Base-by-base conservation (phyloP, 1,140 invertebrate genomes). In the Nephila pilipes region DNA sequence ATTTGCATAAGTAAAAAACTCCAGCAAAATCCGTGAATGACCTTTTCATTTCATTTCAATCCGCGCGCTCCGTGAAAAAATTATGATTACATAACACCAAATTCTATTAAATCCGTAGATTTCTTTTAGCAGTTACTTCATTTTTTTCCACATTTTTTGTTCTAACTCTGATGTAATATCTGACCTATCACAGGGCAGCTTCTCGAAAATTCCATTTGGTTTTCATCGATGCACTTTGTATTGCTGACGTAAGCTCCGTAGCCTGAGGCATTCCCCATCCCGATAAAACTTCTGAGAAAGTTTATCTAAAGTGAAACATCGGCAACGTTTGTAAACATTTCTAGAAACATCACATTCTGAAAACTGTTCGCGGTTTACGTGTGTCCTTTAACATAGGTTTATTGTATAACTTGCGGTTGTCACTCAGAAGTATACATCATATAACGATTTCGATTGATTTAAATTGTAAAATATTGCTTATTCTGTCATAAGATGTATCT, bases 231-330 rank as follows among this genome's bases (percentile, higher is more conserved):
- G 32, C 79, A 36, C 79, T 81, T 83, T 83, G 54, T 83, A 55
- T 29, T n/a, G n/a, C 22, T 83, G 81, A 83, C 81, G 81, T 83
- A 83, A 46, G 55, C 54, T 16, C 46, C n/a, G 25, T 25, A 22
- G 22, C 25, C 12, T 25, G n/a, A n/a, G n/a, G 46, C 22, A 55
- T 25, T 55, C 22, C 79, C 79, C 32, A 54, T 25, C 3, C 54
- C n/a, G 81, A 83, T 83, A 83, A 46, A 83, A n/a, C 20, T 25
- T 83, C 81, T 4, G 54, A 10, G 69, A 46, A 83, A 57, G 54
- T 83, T 83, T 57, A 83, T 83, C 81, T 18, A 46, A 83, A n/a
- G 81, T 83, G 81, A 83, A 46, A 75, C 69, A 75, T 20, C 29
- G 69, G 16, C 14, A 18, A 4, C 29, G 69, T 75, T 75, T 75